Evolutionary conservation across 92 coral and sea anemone genomes (phyloP).

Genomic region (Parazoanthus atlanticus): DNA sequence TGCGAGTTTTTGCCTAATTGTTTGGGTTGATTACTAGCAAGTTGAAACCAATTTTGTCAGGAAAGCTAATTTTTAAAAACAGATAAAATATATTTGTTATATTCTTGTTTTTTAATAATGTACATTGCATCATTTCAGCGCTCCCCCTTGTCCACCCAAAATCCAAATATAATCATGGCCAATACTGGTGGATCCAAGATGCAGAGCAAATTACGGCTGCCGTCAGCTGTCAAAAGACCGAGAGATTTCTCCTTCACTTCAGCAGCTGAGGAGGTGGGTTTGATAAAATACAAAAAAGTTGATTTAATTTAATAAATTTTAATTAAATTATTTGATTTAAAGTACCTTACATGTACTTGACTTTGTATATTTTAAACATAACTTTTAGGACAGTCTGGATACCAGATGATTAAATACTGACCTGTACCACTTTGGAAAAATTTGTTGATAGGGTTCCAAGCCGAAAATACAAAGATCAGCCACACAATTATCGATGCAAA

Average conservation of each 20-base stretch:
- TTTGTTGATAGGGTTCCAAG: constrained; percentile 36
- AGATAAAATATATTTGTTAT: too few relatives aligned
- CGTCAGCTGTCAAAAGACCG: constrained; percentile 75
- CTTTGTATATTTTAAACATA: too few relatives aligned
- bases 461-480: constrained; percentile 58
- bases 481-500: constrained; percentile 33
- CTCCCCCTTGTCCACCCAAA: constrained; percentile 77
- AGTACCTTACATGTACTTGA: too few relatives aligned
- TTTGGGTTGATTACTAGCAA: too few relatives aligned
- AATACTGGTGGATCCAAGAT: constrained; percentile 24
- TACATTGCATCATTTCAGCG: constrained; percentile 45
- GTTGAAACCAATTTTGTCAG: too few relatives aligned
- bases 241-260: constrained; percentile 46
- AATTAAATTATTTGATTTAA: too few relatives aligned
- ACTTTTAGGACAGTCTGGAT: too few relatives aligned
- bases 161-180: constrained; percentile 69
- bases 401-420: too few relatives aligned
- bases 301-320: too few relatives aligned
- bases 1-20: too few relatives aligned
- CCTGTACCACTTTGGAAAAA: not conserved
- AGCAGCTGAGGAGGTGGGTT: constrained; percentile 40
- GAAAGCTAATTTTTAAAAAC: too few relatives aligned
- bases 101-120: too few relatives aligned
- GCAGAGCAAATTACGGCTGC: constrained; percentile 73
- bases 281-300: not conserved